Evolutionary conservation across 2,888 invertebrate species (phyloP).

Genomic region (Drosophila sordidula): DNA sequence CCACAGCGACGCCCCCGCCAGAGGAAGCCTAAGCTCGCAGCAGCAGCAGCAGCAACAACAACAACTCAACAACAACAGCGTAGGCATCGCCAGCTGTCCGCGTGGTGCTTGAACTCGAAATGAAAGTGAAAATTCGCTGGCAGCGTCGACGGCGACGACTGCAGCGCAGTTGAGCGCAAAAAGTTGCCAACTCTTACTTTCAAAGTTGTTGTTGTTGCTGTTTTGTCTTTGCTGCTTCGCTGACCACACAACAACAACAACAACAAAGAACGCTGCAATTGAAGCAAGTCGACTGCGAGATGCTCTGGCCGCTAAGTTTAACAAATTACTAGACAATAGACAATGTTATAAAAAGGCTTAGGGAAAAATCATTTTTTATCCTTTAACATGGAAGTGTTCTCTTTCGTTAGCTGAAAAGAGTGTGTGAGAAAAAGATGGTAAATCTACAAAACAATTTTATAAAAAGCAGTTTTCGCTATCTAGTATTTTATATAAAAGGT

Average conservation of each 20-base stretch:
- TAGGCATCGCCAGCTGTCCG: slow-evolving; percentile 37
- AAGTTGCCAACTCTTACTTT: slow-evolving; percentile 76
- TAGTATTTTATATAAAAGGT: no score
- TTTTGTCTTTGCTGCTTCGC: slow-evolving; percentile 42
- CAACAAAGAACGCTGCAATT: slow-evolving; percentile 29
- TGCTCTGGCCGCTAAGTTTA: slow-evolving; percentile 22
- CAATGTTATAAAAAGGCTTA: no score
- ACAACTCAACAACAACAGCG: slow-evolving; percentile 16
- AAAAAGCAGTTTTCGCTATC: no score
- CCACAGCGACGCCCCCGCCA: slow-evolving; percentile 38
- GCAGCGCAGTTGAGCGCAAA: slow-evolving; percentile 63
- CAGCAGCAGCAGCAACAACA: slow-evolving; percentile 22
- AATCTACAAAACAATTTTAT: no score
- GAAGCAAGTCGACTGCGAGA: slow-evolving; percentile 15
- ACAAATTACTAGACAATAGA: no score
- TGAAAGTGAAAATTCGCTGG: slow-evolving; percentile 81
- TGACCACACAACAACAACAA: slow-evolving; percentile 45
- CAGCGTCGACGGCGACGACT: slow-evolving; percentile 36
- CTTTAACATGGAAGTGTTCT: no score
- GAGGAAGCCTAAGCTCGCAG: slow-evolving; percentile 48
- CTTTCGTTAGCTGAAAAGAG: no score
- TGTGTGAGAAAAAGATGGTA: no score
- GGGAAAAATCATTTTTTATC: no score
- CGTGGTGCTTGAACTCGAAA: slow-evolving; percentile 81
- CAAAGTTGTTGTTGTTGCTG: slow-evolving; percentile 45